A percentile compares a stretch with the other conserved stretches of the same genome.
These are phyloP conservation scores for Andrena marginata DNA, from an alignment of 2,888 invertebrate genomes.

Conservation along the genomic window DNA sequence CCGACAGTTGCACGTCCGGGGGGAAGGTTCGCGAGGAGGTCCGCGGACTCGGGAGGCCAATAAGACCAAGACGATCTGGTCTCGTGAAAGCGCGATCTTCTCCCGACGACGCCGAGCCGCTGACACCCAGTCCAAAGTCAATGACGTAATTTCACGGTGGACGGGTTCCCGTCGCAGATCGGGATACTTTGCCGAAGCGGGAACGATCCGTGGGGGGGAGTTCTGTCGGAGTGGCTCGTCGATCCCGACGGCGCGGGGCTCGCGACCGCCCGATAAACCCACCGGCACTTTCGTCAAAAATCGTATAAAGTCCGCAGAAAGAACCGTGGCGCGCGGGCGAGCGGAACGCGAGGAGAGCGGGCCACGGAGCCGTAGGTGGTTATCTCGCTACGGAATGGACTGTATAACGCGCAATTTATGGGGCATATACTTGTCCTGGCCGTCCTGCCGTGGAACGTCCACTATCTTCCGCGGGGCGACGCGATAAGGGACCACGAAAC, in stretches of 20 bases:
- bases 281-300: conserved; percentile 75
- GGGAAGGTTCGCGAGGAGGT: too few species aligned
- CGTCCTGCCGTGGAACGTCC: conserved; percentile 38
- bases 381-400: conserved; percentile 71
- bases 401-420: conserved; percentile 77
- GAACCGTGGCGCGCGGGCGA: conserved; percentile 50
- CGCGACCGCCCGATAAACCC: conserved; percentile 68
- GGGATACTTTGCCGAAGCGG: conserved; percentile 19
- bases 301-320: conserved; percentile 72
- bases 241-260: conserved; percentile 31
- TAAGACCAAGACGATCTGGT: not conserved
- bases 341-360: conserved; percentile 55
- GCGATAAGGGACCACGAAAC: conserved; percentile 68
- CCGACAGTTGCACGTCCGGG: too few species aligned
- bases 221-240: conserved; percentile 25
- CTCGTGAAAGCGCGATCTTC: not conserved
- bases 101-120: not conserved
- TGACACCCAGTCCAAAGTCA: conserved; percentile 12
- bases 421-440: conserved; percentile 64
- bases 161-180: conserved; percentile 23
- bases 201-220: conserved; percentile 25
- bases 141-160: conserved; percentile 39
- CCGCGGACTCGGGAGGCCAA: too few species aligned
- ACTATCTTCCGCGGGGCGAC: conserved; percentile 58
- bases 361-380: conserved; percentile 45